Evolutionary conservation across 2,797 vertebrate genomes (phyloP).

Genomic region (Oreortyx pictus): DNA sequence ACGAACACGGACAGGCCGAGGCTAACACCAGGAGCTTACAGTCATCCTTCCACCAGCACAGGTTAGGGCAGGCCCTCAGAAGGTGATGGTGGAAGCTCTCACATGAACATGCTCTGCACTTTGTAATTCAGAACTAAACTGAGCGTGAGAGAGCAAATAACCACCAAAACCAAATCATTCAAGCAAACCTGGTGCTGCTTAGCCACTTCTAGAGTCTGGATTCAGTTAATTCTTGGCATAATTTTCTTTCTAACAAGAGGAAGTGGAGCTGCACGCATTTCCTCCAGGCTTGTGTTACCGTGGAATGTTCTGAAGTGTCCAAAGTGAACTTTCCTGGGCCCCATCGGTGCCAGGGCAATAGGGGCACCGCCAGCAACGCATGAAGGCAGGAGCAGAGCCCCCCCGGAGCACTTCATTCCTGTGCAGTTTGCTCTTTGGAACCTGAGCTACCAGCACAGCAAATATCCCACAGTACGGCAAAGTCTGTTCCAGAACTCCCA

Average conservation of each 20-base stretch:
- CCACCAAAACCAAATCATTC: not conserved
- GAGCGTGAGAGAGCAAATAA: not conserved
- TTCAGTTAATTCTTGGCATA: not conserved
- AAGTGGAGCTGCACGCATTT: not conserved
- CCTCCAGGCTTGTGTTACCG: not conserved
- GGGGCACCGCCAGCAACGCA: no score
- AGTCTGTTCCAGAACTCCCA: not conserved
- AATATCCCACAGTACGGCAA: not conserved
- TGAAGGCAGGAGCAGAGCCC: not conserved
- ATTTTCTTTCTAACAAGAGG: not conserved
- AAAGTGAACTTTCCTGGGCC: not conserved
- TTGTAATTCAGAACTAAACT: not conserved
- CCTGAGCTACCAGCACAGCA: not conserved
- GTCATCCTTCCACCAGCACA: not conserved
- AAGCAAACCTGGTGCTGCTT: not conserved
- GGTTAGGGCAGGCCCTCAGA: not conserved
- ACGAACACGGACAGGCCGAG: not conserved
- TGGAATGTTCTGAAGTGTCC: not conserved
- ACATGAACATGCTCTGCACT: not conserved
- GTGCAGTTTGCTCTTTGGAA: not conserved
- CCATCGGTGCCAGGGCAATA: fast-evolving
- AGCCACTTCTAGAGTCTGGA: not conserved
- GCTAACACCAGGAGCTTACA: not conserved
- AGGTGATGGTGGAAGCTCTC: not conserved
- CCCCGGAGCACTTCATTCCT: no score